These are phyloP conservation scores for Mobula birostris DNA, from an alignment of 2,113 vertebrate species.

Conservation along the genomic window DNA sequence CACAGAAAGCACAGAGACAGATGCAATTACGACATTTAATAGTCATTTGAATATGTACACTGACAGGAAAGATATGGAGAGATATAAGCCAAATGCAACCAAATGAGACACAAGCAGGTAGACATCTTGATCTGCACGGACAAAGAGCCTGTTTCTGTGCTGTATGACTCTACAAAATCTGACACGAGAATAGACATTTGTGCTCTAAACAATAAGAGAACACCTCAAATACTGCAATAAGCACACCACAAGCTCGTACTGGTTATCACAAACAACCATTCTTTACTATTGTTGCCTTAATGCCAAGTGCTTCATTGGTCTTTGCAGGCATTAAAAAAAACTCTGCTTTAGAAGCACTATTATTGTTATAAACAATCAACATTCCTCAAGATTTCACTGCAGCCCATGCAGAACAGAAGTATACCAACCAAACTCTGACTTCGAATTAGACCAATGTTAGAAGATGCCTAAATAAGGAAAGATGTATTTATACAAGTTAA, in stretches of 20 bases:
- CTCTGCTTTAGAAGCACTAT: neutral
- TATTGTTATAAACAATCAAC: neutral
- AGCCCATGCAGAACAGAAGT: conserved; percentile 43
- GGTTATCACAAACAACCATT: neutral
- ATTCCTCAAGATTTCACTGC: neutral
- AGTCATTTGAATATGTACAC: no score
- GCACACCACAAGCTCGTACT: neutral
- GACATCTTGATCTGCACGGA: no score
- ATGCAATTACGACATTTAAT: no score
- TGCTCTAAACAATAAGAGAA: neutral
- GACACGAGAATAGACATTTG: no score
- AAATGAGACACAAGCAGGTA: no score
- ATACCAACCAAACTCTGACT: conserved; percentile 81
- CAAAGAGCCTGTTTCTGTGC: no score
- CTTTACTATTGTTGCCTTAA: neutral
- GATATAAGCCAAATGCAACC: no score
- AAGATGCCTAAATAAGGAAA: conserved; percentile 49
- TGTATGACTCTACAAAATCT: no score
- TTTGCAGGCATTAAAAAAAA: neutral
- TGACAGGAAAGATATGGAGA: no score
- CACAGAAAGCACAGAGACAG: no score
- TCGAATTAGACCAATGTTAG: conserved; percentile 64
- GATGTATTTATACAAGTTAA: conserved; percentile 37
- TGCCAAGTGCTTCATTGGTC: neutral
- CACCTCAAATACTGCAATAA: neutral